Evolutionary conservation across 2,797 vertebrate genomes (phyloP).

Genomic region (Sebastes steindachneri): DNA sequence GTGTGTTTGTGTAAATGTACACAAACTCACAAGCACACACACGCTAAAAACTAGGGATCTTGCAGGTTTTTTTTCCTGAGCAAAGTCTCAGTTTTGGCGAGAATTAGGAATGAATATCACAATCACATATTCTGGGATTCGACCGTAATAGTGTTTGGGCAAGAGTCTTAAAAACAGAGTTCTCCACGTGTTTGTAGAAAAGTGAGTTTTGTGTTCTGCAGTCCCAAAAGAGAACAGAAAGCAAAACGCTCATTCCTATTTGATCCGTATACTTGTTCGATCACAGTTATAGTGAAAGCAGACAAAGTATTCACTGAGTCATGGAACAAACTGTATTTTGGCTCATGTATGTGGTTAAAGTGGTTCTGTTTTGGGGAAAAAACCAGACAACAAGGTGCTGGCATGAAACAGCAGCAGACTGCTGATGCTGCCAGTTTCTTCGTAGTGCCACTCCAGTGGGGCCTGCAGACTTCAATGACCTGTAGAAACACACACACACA

Average conservation of each 20-base stretch:
- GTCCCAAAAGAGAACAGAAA: background rate
- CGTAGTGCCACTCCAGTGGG: constrained; percentile 37
- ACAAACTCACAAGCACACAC: no score
- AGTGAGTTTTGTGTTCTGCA: background rate
- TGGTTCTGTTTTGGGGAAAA: constrained; percentile 20
- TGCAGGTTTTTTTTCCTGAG: no score
- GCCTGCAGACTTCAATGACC: constrained; percentile 50
- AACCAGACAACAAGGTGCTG: constrained; percentile 50
- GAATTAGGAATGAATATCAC: background rate
- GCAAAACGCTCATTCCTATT: background rate
- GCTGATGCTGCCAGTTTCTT: constrained; percentile 46
- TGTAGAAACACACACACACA: constrained; percentile 32
- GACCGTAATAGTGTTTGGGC: background rate
- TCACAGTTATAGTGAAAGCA: constrained; percentile 8
- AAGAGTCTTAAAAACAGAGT: background rate
- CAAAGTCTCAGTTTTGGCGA: no score
- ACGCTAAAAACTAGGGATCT: no score
- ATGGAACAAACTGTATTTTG: constrained; percentile 49
- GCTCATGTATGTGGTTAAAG: constrained; percentile 4
- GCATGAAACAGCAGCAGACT: constrained; percentile 48
- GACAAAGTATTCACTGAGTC: constrained; percentile 35
- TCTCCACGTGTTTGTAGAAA: background rate
- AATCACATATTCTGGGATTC: background rate
- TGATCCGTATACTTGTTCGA: background rate
- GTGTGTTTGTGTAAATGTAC: no score